Percentiles rank a stretch among this genome's conserved stretches.
Evolutionary conservation across 2,888 invertebrate genomes (phyloP).

Genomic region (Disparrhopalites patrizii): DNA sequence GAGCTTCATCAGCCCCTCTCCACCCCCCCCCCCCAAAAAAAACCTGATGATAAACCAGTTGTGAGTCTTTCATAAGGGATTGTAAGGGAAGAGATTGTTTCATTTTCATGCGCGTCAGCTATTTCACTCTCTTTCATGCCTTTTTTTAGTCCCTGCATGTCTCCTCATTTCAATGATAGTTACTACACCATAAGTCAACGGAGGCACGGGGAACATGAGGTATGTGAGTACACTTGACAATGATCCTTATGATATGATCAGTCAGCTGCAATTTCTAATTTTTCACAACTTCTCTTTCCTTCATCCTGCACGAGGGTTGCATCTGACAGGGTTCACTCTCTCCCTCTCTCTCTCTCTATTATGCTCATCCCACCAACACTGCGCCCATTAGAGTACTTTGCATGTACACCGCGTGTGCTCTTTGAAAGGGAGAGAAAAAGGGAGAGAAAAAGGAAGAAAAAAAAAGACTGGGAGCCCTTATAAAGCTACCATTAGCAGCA

Average conservation of each 20-base stretch:
- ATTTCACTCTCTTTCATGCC: neutral
- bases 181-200: neutral
- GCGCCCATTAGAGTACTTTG: too few species aligned
- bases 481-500: too few species aligned
- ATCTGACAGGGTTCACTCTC: neutral
- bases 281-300: neutral
- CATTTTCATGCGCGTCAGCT: neutral
- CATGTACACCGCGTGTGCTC: too few species aligned
- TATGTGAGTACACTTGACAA: neutral
- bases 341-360: neutral
- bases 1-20: neutral
- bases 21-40: too few species aligned
- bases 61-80: neutral
- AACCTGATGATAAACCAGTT: slow-evolving; percentile 3
- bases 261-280: slow-evolving; percentile 22
- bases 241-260: neutral
- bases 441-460: neutral
- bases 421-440: neutral
- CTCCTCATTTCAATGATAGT: too few species aligned
- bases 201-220: neutral
- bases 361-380: neutral
- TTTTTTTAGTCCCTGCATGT: too few species aligned
- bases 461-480: too few species aligned
- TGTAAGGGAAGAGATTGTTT: too few species aligned
- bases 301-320: slow-evolving; percentile 1